Evolutionary conservation across 1,140 invertebrate genomes (phyloP).

Genomic region (Drosophila triauraria): DNA sequence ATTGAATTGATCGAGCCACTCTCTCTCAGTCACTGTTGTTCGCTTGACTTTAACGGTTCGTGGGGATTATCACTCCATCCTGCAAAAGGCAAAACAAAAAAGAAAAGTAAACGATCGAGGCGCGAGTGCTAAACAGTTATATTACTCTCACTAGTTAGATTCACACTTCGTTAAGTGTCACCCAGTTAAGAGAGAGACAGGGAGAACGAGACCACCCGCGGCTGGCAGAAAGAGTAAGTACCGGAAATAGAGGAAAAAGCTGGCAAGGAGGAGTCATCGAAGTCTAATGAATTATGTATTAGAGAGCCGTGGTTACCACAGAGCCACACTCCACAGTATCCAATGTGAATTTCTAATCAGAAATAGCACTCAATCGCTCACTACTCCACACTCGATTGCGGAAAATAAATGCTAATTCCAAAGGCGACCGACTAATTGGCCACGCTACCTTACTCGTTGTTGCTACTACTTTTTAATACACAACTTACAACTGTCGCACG

Average conservation of each 20-base stretch:
- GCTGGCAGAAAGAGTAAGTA: constrained; percentile 65
- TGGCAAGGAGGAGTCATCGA: constrained; percentile 19
- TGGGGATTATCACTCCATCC: constrained; percentile 34
- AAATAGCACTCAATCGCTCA: constrained; percentile 46
- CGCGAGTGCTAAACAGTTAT: constrained; percentile 41
- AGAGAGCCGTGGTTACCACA: constrained; percentile 63
- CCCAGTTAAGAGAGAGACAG: constrained; percentile 15
- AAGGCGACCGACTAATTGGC: constrained; percentile 65
- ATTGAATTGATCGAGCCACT: constrained; percentile 47
- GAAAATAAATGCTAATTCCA: constrained; percentile 51
- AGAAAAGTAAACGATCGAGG: constrained; percentile 15
- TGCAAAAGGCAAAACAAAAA: constrained; percentile 12
- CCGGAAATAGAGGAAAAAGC: constrained; percentile 52
- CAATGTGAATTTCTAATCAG: constrained; percentile 78
- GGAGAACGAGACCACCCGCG: constrained; percentile 54
- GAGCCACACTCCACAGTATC: constrained; percentile 24
- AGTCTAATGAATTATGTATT: constrained; percentile 75
- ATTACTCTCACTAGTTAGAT: constrained; percentile 43
- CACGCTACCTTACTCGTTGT: constrained; percentile 50
- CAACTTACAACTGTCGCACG: constrained; percentile 53
- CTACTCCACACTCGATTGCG: constrained; percentile 19
- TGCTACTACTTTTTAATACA: constrained; percentile 61
- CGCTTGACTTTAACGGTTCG: constrained; percentile 76
- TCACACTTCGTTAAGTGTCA: constrained; percentile 24
- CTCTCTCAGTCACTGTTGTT: constrained; percentile 66